phyloP scores from a whole-genome alignment of 2,888 invertebrate genomes.

The Anoncus sp. region DNA sequence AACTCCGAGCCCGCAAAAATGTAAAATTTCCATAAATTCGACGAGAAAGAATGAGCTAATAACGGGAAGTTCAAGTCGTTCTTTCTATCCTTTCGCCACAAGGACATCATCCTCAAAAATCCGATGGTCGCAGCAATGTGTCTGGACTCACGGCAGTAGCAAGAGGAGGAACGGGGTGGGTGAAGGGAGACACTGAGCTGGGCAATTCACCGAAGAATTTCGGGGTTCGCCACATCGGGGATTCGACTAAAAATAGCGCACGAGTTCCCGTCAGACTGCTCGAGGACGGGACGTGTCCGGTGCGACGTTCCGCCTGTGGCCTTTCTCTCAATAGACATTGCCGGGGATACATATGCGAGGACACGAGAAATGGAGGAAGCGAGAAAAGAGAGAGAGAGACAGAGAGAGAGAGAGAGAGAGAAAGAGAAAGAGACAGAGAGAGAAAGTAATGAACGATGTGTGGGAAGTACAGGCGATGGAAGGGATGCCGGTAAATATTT shows the following conservation, averaged over 20 bases:
- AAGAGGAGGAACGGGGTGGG: constrained; percentile 6
- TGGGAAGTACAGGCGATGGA: constrained; percentile 13
- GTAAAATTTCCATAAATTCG: neutral
- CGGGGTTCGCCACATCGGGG: constrained; percentile 39
- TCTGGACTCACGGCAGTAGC: neutral
- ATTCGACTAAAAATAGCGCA: constrained; percentile 59
- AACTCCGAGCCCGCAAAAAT: too few relatives aligned
- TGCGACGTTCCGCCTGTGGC: constrained; percentile 31
- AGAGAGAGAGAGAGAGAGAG: neutral
- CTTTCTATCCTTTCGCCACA: neutral
- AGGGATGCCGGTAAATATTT: constrained; percentile 54
- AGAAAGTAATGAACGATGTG: constrained; percentile 17
- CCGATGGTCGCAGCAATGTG: constrained; percentile 11
- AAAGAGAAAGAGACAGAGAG: constrained; percentile 1
- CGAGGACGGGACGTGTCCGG: constrained; percentile 51
- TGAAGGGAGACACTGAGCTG: neutral
- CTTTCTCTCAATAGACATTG: constrained; percentile 21
- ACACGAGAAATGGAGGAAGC: constrained; percentile 16
- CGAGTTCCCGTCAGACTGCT: constrained; percentile 41
- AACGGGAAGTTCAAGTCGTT: neutral
- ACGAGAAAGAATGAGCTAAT: neutral
- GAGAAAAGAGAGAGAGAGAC: too few relatives aligned
- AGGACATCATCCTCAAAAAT: constrained; percentile 30
- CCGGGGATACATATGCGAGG: neutral
- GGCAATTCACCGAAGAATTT: constrained; percentile 53